Conservation (phyloP, 2,113 vertebrate genomes). For the Crypturellus undulatus region DNA sequence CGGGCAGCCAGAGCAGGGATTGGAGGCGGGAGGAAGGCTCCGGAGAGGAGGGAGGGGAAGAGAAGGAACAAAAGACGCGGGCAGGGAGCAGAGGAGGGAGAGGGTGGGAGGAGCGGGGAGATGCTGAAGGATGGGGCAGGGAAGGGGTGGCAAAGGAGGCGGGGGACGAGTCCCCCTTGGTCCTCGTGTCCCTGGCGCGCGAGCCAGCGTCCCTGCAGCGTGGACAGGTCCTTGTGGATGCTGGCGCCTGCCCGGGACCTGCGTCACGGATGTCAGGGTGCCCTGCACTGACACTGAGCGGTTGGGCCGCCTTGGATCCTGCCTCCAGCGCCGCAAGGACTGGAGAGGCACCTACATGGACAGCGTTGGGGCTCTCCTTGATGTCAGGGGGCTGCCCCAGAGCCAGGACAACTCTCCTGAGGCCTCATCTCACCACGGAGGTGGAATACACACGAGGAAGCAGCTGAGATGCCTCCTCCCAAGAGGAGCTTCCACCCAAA, state of each 20-base stretch:
- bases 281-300: no score
- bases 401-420: no score
- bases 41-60: constrained; percentile 60
- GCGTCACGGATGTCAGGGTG: no score
- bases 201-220: no score
- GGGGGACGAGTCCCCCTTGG: background rate
- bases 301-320: background rate
- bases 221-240: no score
- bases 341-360: fast-evolving
- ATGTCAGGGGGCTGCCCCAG: background rate
- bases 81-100: constrained; percentile 37
- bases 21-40: constrained; percentile 56
- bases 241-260: no score
- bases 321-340: fast-evolving
- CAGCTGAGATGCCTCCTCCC: background rate
- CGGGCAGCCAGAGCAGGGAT: constrained; percentile 54
- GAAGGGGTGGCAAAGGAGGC: background rate
- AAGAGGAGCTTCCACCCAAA: fast-evolving
- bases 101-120: constrained; percentile 49
- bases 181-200: background rate
- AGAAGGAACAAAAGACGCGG: constrained; percentile 55
- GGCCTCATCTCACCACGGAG: no score
- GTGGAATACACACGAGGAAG: no score
- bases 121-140: constrained; percentile 19
- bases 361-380: no score